Base-by-base conservation (phyloP, 2,797 vertebrate genomes). In the Gymnopithys bicolor region DNA sequence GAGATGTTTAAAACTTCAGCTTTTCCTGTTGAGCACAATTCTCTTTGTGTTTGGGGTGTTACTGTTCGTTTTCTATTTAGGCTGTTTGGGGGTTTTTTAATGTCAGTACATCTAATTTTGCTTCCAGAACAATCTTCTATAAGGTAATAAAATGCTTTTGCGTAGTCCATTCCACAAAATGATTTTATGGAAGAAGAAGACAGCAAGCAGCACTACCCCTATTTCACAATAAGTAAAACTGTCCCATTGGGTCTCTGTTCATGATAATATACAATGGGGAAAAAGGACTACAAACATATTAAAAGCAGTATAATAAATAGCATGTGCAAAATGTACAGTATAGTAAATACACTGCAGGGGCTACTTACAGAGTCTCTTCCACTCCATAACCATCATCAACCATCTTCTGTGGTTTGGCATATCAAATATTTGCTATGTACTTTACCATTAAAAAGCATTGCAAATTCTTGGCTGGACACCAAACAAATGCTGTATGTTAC, bases 331-430 rank as follows among this genome's bases (percentile, higher is more conserved):
- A 91, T 55, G 64, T 91, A 94, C 71, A 91, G 82, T 81, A 85
- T 77, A 64, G 52, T 92, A 94, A 93, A 79, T 93, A 82, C 70
- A 75, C 94, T 82, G 62, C 60, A 79, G 90, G 82, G 91, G 94
- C 71, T 84, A 85, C 32, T 92, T 68, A 71, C 48, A 85, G 79
- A 94, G 55, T 85, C 60, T 93, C 85, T 87, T 93, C 76, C 80
- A 89, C 67, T 92, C 76, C 43, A 70, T 83, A 85, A 83, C 66
- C 90, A 92, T 79, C 95, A 82, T 76, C 68, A 96, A 75, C 74
- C 5, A 19, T 96, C 77, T 89, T 90, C 93, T 94, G 88, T 95
- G 96, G 94, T 96, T 95, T 97, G 95, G 95, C 94, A 87, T 56
- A 79, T 86, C 39, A 69, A 73, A 82, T 90, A 59, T 84, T 84